Evolutionary conservation across 2,888 invertebrate species (phyloP).

Genomic region (Trachelus tabidus): DNA sequence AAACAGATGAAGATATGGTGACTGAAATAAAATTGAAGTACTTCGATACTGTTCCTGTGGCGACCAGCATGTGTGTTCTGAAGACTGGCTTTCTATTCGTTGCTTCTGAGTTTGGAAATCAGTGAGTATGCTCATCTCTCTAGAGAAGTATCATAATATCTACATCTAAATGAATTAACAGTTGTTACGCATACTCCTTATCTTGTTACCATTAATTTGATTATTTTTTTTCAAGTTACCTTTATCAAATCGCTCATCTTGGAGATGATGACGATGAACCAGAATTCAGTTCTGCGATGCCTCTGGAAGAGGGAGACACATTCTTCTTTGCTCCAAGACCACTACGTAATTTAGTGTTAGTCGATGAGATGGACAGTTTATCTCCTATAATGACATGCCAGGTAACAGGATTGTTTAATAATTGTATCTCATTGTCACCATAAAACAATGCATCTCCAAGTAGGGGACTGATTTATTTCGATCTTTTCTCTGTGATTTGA

Average conservation of each 20-base stretch:
- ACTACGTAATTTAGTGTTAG: conserved; percentile 92
- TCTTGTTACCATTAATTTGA: conserved; percentile 8
- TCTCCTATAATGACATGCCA: conserved; percentile 88
- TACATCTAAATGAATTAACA: neutral
- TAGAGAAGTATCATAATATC: conserved; percentile 5
- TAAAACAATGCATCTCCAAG: conserved; percentile 43
- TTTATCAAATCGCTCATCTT: conserved; percentile 99
- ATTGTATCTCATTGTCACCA: neutral
- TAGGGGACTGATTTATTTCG: conserved; percentile 42
- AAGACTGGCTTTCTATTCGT: conserved; percentile 99
- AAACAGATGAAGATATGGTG: conserved; percentile 97
- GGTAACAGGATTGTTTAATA: conserved; percentile 62
- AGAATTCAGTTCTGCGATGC: conserved; percentile 98
- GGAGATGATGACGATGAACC: conserved; percentile 99
- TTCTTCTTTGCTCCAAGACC: conserved; percentile 98
- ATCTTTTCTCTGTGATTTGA: conserved; percentile 47
- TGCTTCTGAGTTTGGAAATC: conserved; percentile 99
- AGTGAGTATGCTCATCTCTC: conserved; percentile 78
- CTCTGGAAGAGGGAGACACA: conserved; percentile 97
- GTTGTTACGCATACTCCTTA: neutral
- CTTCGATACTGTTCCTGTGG: conserved; percentile 98
- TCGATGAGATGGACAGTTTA: conserved; percentile 96
- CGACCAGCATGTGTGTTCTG: conserved; percentile 95
- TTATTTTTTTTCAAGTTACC: conserved; percentile 75
- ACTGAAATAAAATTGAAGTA: conserved; percentile 99